Percentiles rank a stretch among this genome's conserved stretches.
Conservation (phyloP, 2,797 vertebrate genomes). For the Austrolebias charrua region DNA sequence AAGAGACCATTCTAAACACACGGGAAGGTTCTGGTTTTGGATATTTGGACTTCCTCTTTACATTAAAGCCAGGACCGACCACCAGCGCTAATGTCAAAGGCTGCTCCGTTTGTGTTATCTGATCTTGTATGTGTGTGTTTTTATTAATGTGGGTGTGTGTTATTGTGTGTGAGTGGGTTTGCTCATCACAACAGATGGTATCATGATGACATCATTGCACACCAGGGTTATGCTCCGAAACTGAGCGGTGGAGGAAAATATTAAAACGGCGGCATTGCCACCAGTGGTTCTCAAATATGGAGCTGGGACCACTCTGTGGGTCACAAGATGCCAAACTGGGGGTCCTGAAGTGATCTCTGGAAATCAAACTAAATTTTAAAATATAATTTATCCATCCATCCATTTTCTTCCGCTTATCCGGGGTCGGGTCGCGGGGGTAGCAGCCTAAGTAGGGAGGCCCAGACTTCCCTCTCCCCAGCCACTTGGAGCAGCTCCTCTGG, state of each 20-base stretch:
- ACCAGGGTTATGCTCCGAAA: conserved; percentile 67
- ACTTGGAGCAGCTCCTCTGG: no score
- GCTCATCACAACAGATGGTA: conserved; percentile 58
- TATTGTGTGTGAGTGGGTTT: conserved; percentile 2
- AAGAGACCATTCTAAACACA: conserved; percentile 13
- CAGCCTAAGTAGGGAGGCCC: no score
- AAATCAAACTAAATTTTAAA: no score
- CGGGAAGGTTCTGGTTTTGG: conserved; percentile 22
- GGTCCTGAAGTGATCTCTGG: no score
- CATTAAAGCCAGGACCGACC: conserved; percentile 36
- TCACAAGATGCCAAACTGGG: no score
- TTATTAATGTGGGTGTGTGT: background rate
- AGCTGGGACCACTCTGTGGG: no score
- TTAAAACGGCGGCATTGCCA: conserved; percentile 41
- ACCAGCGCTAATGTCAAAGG: conserved; percentile 51
- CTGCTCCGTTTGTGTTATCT: conserved; percentile 51
- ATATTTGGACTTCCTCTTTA: conserved; percentile 38
- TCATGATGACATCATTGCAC: conserved; percentile 75
- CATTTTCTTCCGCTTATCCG: no score
- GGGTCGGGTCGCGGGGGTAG: no score
- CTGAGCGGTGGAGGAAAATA: conserved; percentile 64
- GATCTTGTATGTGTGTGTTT: conserved; percentile 36
- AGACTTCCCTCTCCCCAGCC: no score
- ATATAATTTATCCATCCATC: no score
- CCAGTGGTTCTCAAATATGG: no score